Percentiles rank a stretch among this genome's conserved stretches.
Conservation (phyloP, 2,888 invertebrate genomes). For the Acanthosepion pharaonis region DNA sequence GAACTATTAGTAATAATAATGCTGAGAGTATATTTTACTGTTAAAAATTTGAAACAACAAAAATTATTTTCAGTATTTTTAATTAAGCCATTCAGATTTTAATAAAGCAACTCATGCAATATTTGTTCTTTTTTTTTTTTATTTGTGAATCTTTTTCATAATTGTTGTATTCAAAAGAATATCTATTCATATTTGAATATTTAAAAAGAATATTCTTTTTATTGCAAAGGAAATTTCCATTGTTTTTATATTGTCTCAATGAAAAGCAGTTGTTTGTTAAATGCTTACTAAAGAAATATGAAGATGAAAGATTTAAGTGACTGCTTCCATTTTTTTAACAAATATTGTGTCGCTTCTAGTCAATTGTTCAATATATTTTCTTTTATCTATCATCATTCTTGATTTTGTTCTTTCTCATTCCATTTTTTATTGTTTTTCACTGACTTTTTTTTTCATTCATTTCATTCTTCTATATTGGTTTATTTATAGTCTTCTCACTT, state of each 20-base stretch:
- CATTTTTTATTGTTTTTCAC: neutral
- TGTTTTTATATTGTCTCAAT: neutral
- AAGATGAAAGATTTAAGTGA: neutral
- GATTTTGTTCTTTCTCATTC: neutral
- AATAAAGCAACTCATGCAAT: no score
- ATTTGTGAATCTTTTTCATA: neutral
- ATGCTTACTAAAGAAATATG: neutral
- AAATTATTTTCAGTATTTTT: no score
- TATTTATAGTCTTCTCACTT: neutral
- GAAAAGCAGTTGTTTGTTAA: constrained; percentile 16
- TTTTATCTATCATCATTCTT: neutral
- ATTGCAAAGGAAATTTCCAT: neutral
- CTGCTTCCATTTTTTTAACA: neutral
- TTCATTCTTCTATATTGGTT: neutral
- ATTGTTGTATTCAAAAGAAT: neutral
- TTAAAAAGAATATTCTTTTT: neutral
- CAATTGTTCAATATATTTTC: neutral
- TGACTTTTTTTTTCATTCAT: neutral
- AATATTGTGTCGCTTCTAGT: neutral
- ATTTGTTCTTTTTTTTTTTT: no score
- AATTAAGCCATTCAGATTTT: no score
- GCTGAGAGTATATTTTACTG: no score
- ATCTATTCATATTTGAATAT: neutral
- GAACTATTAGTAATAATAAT: no score
- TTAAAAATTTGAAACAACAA: no score